Evolutionary conservation across 2,888 invertebrate species (phyloP), one percentile per base, ranked within the genome.

Genomic region (Caenorhabditis imperialis): DNA sequence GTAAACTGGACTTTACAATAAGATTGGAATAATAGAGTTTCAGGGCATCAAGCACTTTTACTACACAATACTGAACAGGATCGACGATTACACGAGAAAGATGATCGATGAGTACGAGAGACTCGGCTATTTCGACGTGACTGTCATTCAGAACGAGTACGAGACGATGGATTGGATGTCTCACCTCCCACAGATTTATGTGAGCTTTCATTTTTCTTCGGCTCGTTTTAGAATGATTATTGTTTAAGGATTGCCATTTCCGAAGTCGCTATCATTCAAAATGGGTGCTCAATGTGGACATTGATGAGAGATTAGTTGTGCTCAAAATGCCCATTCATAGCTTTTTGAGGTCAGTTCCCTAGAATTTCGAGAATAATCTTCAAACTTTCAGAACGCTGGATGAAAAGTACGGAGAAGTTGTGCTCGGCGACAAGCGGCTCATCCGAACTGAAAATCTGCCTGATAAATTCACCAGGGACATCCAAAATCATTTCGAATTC

Each of bases 241-340:
- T n/a, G n/a, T n/a, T 50, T n/a, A 30, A 61, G 61, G 61, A 61
- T 30, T 61, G 61, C 16, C 50, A 50, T 44, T 51, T 51, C 16
- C 50, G 61, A 14, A 22, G 35, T 22, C 50, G 42, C 3, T 50
- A 51, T 10, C 61, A 51, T 42, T 61, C 61, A 4, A 61, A 61
- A 33, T 61, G 61, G 61, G 50, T 61, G 2, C 22, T 61, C 12
- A 61, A 61, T 23, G 35, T 61, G 3, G 61, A 61, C 35, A 50
- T 61, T 10, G 61, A 61, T 38, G 61, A 61, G 44, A 16, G 61
- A 42, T n/a, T 61, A 1, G 51, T 61, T 7, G 35, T 35, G 44
- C 18, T 35, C 23, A 12, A 51, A 38, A 37, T 22, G 16, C 38
- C 51, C 7, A 33, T 51, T 35, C 25, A 7, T 25, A 4, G 10